A percentile compares a stretch with the other conserved stretches of the same genome.
Evolutionary conservation across 2,113 vertebrate genomes (phyloP).

Genomic region (Ascaphus truei): DNA sequence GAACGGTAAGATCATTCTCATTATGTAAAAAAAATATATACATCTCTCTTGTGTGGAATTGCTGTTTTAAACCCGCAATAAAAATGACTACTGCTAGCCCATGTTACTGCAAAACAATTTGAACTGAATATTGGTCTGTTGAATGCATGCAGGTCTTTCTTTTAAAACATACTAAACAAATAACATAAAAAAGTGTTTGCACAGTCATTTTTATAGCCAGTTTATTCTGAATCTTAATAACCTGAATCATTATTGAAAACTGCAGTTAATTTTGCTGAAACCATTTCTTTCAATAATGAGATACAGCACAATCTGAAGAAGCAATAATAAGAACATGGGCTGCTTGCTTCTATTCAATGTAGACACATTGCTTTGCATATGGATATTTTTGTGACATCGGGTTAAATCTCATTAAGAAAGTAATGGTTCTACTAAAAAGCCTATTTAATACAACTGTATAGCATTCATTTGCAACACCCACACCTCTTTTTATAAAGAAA

Average conservation of each 20-base stretch:
- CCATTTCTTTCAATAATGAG: not conserved
- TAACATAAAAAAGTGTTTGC: no score
- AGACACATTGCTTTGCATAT: not conserved
- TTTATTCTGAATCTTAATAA: not conserved
- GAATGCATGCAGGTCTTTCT: not conserved
- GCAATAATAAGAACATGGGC: not conserved
- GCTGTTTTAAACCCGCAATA: no score
- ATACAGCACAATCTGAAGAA: slow-evolving; percentile 10
- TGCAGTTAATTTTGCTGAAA: not conserved
- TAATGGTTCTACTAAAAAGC: slow-evolving; percentile 14
- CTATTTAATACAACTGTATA: not conserved
- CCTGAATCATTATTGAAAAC: not conserved
- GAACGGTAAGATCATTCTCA: no score
- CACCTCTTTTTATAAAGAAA: not conserved
- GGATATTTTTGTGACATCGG: not conserved
- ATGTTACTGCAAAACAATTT: no score
- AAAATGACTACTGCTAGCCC: no score
- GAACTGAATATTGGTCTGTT: no score
- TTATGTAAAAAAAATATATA: no score
- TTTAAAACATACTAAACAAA: not conserved
- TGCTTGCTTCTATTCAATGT: not conserved
- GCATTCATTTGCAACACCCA: not conserved
- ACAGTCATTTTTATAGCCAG: not conserved
- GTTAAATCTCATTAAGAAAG: slow-evolving; percentile 11
- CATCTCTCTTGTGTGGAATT: no score